Evolutionary conservation across 2,888 invertebrate species (phyloP), one percentile per base, ranked within the genome.

Genomic region (Stenodera caucasica): DNA sequence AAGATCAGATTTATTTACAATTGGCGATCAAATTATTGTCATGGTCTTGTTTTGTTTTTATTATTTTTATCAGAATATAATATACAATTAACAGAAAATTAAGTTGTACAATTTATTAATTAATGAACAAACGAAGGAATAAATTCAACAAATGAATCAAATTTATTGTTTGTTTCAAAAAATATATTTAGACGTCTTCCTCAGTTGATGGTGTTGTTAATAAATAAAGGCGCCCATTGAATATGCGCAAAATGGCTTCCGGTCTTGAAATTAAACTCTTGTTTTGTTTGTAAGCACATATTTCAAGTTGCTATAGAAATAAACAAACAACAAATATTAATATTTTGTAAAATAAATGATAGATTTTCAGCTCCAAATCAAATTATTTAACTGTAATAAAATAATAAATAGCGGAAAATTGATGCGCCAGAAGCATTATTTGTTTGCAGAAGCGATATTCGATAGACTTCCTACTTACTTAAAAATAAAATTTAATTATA

Each of bases 381-480:
- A 35, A 35, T 14, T 14, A 35, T 6, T n/a, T 1, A 35, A 6
- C 35, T 14, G 6, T 35, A 35, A 35, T 52, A 35, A 5, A 23
- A 45, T 21, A 45, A 45, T 45, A 45, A 9, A 18, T 7, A 37
- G n/a, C n/a, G n/a, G 37, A 51, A 56, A 49, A 49, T 50, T 40
- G 29, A 50, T 65, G 59, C 62, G 49, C 37, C 60, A 58, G 33
- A 66, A 66, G 65, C 65, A 49, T 60, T 62, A 61, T 37, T 58
- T 49, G 33, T 37, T 60, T 55, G 65, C 64, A 23, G 51, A 57
- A 62, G 64, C 65, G 56, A 63, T 60, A 53, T 57, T 50, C 55
- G 58, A 61, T 68, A 68, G 49, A 57, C 65, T 62, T 65, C 50
- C 70, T 74, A 74, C 75, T 73, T 76, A 84, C 84, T 84, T 84